These are phyloP conservation scores for Drosophila ustulata DNA, from an alignment of 2,888 invertebrate genomes.

Conservation along the genomic window DNA sequence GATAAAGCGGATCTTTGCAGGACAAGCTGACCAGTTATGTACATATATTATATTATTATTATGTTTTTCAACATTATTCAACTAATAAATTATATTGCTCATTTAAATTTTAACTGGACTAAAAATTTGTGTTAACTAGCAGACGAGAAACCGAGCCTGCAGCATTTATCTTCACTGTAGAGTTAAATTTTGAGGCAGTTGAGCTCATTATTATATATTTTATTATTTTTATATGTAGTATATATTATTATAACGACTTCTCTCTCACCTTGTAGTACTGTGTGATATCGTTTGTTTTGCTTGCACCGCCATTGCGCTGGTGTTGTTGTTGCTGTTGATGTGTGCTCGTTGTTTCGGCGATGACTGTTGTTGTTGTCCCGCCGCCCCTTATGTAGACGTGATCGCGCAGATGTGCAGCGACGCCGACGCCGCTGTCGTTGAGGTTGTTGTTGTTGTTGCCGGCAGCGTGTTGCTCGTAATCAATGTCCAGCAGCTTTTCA, in stretches of 20 bases:
- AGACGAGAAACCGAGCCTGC: too few species aligned
- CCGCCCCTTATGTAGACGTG: conserved; percentile 91
- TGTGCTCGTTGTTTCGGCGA: conserved; percentile 35
- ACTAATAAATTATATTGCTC: too few species aligned
- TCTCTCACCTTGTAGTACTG: conserved; percentile 84
- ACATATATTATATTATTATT: too few species aligned
- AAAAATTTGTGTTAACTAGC: too few species aligned
- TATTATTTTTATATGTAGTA: too few species aligned
- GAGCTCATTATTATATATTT: too few species aligned
- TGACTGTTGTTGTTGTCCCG: conserved; percentile 47
- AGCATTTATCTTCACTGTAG: too few species aligned
- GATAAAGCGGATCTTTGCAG: too few species aligned
- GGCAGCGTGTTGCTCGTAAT: conserved; percentile 51
- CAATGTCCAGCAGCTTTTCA: conserved; percentile 61
- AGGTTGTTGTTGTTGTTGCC: conserved; percentile 37
- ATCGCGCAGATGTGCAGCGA: conserved; percentile 89
- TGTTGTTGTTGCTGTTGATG: conserved; percentile 60
- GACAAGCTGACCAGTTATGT: too few species aligned
- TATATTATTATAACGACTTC: background rate
- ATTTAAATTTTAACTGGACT: too few species aligned
- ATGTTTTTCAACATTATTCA: too few species aligned
- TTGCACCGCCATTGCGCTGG: conserved; percentile 76
- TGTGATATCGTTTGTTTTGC: conserved; percentile 83
- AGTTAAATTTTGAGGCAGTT: background rate
- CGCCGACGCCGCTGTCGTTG: conserved; percentile 50